A percentile compares a stretch with the other conserved stretches of the same genome.
phyloP scores from a whole-genome alignment of 2,888 invertebrate genomes.

The Rhingia campestris region DNA sequence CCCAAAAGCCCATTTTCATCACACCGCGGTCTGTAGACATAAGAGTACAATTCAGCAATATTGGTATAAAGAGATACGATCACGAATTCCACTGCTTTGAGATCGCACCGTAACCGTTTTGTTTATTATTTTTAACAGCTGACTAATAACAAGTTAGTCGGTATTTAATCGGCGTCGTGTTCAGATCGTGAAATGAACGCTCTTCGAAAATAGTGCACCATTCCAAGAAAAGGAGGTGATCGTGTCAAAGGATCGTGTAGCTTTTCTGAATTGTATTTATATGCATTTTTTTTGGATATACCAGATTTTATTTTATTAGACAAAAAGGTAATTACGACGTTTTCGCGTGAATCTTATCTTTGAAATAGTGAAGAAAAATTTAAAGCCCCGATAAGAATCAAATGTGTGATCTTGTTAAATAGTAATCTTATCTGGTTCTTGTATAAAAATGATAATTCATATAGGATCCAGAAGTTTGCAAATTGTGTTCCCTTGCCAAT shows the following conservation, averaged over 20 bases:
- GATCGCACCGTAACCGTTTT: constrained; percentile 38
- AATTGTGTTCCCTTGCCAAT: too few species aligned
- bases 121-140: constrained; percentile 65
- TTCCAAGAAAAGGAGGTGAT: constrained; percentile 66
- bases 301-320: not conserved
- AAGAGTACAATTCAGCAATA: constrained; percentile 32
- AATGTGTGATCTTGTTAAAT: constrained; percentile 11
- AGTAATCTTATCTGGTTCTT: constrained; percentile 49
- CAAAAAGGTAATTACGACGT: constrained; percentile 45
- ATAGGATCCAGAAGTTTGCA: too few species aligned
- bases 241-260: constrained; percentile 65
- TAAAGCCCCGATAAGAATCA: constrained; percentile 11
- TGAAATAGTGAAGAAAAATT: not conserved
- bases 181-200: constrained; percentile 48
- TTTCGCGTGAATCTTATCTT: constrained; percentile 24
- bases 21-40: constrained; percentile 1
- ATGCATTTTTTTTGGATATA: not conserved
- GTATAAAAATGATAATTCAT: not conserved
- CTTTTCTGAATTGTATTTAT: constrained; percentile 37
- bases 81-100: constrained; percentile 13
- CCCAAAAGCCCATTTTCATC: constrained; percentile 4
- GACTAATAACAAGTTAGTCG: constrained; percentile 65
- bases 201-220: constrained; percentile 12
- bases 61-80: constrained; percentile 46
- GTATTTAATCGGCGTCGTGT: constrained; percentile 67